These are phyloP conservation scores for Orchesellides sinensis DNA, from an alignment of 2,888 invertebrate genomes.

Conservation along the genomic window DNA sequence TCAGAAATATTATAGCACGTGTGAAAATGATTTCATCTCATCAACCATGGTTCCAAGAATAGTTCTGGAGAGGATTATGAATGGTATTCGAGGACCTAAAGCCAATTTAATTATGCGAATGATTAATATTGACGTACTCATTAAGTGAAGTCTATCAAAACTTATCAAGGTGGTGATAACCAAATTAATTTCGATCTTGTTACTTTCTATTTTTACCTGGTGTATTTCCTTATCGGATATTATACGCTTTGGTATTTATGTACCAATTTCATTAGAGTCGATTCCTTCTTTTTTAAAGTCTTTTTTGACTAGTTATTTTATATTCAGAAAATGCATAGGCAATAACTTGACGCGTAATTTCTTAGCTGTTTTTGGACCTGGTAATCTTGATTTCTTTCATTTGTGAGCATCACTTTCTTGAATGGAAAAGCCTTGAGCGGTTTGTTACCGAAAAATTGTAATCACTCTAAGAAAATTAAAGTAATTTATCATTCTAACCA, in stretches of 20 bases:
- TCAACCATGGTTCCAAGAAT: too few relatives aligned
- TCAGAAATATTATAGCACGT: neutral
- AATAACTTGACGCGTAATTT: neutral
- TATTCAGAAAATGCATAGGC: neutral
- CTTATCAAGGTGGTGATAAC: conserved; percentile 7
- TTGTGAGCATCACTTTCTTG: conserved; percentile 4
- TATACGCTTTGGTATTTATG: neutral
- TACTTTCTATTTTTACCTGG: neutral
- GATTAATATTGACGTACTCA: conserved; percentile 23
- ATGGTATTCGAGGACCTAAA: neutral
- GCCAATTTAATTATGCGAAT: conserved; percentile 21
- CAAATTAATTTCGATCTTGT: conserved; percentile 16
- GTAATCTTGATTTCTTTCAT: neutral
- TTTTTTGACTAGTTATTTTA: neutral
- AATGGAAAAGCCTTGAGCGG: conserved; percentile 43
- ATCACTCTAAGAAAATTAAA: conserved; percentile 21
- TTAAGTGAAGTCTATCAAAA: conserved; percentile 31
- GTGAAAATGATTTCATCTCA: too few relatives aligned
- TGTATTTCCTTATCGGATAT: neutral
- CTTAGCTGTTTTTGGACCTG: neutral
- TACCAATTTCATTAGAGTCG: too few relatives aligned
- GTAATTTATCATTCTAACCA: conserved; percentile 4
- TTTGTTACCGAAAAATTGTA: neutral
- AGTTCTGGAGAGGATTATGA: neutral
- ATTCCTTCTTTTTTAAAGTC: too few relatives aligned